Evolutionary conservation across 2,797 vertebrate species (phyloP).

Genomic region (Dallia pectoralis): DNA sequence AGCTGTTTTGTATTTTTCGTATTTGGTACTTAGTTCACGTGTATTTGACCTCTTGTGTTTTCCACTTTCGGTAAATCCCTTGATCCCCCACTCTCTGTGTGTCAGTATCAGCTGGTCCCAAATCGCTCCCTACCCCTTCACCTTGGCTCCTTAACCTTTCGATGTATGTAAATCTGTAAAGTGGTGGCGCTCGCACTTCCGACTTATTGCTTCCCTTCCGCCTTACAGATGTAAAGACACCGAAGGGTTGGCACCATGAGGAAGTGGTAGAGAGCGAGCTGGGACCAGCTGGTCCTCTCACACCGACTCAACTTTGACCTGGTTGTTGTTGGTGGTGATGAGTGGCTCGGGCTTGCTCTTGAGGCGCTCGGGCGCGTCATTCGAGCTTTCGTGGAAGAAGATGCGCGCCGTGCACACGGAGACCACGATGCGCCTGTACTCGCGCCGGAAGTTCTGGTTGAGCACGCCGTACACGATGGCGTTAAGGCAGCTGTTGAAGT

Average conservation of each 20-base stretch:
- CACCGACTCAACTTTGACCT: constrained; percentile 90
- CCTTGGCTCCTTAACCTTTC: not conserved
- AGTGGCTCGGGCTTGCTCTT: constrained; percentile 90
- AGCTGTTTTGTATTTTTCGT: constrained; percentile 43
- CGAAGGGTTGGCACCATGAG: not conserved
- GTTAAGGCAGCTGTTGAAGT: constrained; percentile 99
- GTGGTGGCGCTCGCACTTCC: not conserved
- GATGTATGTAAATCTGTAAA: not conserved
- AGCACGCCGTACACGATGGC: constrained; percentile 95
- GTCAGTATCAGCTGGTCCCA: not conserved
- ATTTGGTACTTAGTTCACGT: constrained; percentile 55
- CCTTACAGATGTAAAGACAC: not conserved
- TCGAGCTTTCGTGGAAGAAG: constrained; percentile 89
- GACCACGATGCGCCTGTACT: constrained; percentile 90
- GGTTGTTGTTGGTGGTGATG: constrained; percentile 88
- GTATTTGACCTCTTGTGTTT: not conserved
- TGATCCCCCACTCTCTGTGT: not conserved
- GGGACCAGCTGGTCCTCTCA: constrained; percentile 59
- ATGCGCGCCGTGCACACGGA: constrained; percentile 84
- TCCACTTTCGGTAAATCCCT: not conserved
- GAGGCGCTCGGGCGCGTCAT: constrained; percentile 81
- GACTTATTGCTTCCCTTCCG: not conserved
- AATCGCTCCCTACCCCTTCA: not conserved
- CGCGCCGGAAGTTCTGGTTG: constrained; percentile 95
- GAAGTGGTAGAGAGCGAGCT: not conserved